phyloP scores from a whole-genome alignment of 1,140 invertebrate species.

The Heliconius eleuchia region DNA sequence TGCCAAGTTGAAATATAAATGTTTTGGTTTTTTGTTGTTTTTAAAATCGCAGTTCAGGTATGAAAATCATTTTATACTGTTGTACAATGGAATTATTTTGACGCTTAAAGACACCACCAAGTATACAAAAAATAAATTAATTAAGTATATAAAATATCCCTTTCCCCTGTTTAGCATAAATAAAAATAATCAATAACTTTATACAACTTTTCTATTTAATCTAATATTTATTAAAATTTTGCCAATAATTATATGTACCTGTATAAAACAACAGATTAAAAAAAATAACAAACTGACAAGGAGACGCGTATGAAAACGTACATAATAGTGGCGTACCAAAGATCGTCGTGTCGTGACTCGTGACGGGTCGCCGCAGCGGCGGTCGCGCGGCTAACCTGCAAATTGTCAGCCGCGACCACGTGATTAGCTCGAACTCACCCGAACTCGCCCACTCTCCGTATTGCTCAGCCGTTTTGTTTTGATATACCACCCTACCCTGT shows the following conservation, averaged over 20 bases:
- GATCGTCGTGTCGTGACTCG: constrained; percentile 16
- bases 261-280: background rate
- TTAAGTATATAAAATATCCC: too few relatives aligned
- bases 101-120: too few relatives aligned
- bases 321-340: constrained; percentile 38
- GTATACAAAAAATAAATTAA: too few relatives aligned
- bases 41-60: background rate
- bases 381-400: constrained; percentile 66
- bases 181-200: too few relatives aligned
- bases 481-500: constrained; percentile 50
- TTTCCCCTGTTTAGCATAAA: too few relatives aligned
- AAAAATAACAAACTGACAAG: background rate
- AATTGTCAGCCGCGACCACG: constrained; percentile 63
- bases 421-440: constrained; percentile 61
- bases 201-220: too few relatives aligned
- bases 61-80: too few relatives aligned
- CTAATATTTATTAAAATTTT: background rate
- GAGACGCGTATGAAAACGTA: constrained; percentile 32
- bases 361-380: constrained; percentile 48
- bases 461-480: constrained; percentile 53
- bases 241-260: background rate
- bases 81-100: too few relatives aligned
- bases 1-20: background rate
- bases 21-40: background rate
- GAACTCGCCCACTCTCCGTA: constrained; percentile 44